These are phyloP conservation scores for Notarius quadriscutis DNA, from an alignment of 2,113 vertebrate genomes.

Conservation along the genomic window DNA sequence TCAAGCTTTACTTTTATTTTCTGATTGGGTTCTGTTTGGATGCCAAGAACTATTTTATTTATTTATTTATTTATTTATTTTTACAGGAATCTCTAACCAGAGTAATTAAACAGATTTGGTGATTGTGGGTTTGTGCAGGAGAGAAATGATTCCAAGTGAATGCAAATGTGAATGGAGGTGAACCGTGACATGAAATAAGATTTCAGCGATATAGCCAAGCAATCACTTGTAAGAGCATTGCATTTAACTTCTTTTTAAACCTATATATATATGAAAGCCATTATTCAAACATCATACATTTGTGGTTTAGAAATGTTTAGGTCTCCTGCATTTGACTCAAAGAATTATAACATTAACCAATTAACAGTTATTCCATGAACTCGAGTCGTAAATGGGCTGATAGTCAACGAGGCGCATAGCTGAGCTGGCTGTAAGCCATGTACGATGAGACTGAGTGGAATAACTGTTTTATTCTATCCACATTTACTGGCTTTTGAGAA, in stretches of 20 bases:
- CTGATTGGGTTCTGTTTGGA: neutral
- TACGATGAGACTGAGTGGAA: too few relatives aligned
- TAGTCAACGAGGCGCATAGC: too few relatives aligned
- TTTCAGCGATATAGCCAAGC: neutral
- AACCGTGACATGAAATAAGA: neutral
- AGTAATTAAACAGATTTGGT: neutral
- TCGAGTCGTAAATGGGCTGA: too few relatives aligned
- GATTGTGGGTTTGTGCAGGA: neutral
- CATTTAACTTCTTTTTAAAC: neutral
- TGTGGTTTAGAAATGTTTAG: neutral
- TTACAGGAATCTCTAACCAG: neutral
- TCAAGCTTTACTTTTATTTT: neutral
- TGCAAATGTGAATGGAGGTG: neutral
- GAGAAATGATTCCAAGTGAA: neutral
- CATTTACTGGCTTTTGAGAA: too few relatives aligned
- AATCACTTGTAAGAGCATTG: neutral
- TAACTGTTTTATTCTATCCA: too few relatives aligned
- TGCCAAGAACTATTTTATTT: conserved; percentile 24
- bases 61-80: too few relatives aligned
- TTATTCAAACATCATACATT: neutral
- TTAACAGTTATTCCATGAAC: too few relatives aligned
- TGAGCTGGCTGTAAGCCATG: too few relatives aligned
- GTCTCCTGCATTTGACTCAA: neutral
- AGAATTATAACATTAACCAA: neutral
- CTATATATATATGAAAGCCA: neutral